Conservation (phyloP, 2,797 vertebrate genomes). For the Enteromius argenteus region DNA sequence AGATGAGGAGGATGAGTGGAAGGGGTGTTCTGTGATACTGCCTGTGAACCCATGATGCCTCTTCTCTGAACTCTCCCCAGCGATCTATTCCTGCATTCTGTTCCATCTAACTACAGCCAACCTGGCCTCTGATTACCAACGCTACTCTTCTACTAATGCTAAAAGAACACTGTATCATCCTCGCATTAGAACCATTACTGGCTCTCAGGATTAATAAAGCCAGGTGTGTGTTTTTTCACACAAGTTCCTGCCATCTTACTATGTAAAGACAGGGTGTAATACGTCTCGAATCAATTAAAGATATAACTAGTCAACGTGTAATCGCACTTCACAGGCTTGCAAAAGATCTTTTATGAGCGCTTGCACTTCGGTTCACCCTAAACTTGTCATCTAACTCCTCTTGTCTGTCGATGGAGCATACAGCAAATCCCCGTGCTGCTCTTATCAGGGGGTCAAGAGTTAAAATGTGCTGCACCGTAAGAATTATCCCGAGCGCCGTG, state of each 20-base stretch:
- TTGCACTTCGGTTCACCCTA: slow-evolving; percentile 51
- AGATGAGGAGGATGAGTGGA: slow-evolving; percentile 46
- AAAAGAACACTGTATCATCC: slow-evolving; percentile 16
- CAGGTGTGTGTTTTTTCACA: slow-evolving; percentile 2
- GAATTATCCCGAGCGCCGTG: slow-evolving; percentile 52
- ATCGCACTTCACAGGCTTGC: slow-evolving; percentile 19
- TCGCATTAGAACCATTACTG: not conserved
- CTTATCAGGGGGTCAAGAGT: slow-evolving; percentile 57
- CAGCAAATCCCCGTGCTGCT: slow-evolving; percentile 50
- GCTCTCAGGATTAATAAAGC: slow-evolving; percentile 1
- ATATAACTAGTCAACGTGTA: slow-evolving; percentile 26
- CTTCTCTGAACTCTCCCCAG: slow-evolving; percentile 62
- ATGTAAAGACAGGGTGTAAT: not conserved
- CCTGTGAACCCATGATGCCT: slow-evolving; percentile 74
- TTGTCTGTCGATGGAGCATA: slow-evolving; percentile 49
- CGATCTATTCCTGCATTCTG: slow-evolving; percentile 40
- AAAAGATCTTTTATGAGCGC: slow-evolving; percentile 25
- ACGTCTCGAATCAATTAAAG: slow-evolving; percentile 40
- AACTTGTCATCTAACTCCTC: slow-evolving; percentile 44
- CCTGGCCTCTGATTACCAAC: slow-evolving; percentile 22
- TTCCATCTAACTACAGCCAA: slow-evolving; percentile 41
- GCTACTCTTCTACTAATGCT: slow-evolving; percentile 8
- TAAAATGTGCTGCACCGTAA: slow-evolving; percentile 54
- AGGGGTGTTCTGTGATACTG: slow-evolving; percentile 73
- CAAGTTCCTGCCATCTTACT: not conserved